Conservation (phyloP, 1,140 invertebrate genomes). For the Drosophila fuyamai region DNA sequence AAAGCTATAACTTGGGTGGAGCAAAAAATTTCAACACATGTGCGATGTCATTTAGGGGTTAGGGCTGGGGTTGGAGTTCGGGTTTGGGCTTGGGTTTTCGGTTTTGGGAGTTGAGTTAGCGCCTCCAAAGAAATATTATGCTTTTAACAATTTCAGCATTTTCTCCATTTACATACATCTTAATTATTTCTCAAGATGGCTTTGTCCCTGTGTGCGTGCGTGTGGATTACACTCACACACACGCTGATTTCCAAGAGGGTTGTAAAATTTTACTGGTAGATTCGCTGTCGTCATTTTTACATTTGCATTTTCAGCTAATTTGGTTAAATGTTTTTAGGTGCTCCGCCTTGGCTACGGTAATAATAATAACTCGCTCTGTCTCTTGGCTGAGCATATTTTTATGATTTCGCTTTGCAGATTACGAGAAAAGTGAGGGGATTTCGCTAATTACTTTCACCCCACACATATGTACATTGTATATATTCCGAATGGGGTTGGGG, state of each 20-base stretch:
- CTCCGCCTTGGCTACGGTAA: slow-evolving; percentile 49
- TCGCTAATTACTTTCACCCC: slow-evolving; percentile 75
- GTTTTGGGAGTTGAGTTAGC: slow-evolving; percentile 40
- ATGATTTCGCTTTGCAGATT: slow-evolving; percentile 73
- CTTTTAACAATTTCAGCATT: slow-evolving; percentile 84
- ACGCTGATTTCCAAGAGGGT: slow-evolving; percentile 44
- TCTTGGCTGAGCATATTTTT: slow-evolving; percentile 74
- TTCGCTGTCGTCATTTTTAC: slow-evolving; percentile 78
- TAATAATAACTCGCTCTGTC: slow-evolving; percentile 77
- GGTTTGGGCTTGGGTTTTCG: slow-evolving; percentile 12
- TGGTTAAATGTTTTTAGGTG: slow-evolving; percentile 82
- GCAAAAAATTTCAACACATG: slow-evolving; percentile 79
- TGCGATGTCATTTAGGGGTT: slow-evolving; percentile 72
- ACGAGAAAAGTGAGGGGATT: slow-evolving; percentile 63
- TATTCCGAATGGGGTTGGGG: slow-evolving; percentile 4
- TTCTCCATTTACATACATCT: slow-evolving; percentile 84
- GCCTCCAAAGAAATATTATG: slow-evolving; percentile 80
- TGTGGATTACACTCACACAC: slow-evolving; percentile 64
- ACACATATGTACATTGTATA: slow-evolving; percentile 17
- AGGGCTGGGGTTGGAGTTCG: slow-evolving; percentile 21
- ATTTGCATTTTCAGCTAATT: slow-evolving; percentile 83
- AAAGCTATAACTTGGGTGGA: slow-evolving; percentile 65
- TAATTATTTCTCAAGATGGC: slow-evolving; percentile 84
- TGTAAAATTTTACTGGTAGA: slow-evolving; percentile 73
- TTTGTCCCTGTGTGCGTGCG: slow-evolving; percentile 48